Evolutionary conservation across 1,140 invertebrate genomes (phyloP).

Genomic region (Cyclargus thomasi): DNA sequence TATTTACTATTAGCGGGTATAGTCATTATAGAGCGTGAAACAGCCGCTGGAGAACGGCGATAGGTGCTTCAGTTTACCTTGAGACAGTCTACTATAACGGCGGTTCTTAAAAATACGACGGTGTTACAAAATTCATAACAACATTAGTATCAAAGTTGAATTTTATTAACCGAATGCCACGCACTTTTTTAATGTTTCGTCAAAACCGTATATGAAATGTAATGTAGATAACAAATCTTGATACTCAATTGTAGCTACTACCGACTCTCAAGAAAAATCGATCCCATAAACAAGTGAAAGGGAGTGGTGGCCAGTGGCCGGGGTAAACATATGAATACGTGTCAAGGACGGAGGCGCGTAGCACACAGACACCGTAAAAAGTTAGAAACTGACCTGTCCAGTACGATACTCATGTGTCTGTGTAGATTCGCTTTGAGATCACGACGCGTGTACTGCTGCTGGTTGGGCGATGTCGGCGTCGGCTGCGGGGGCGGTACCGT

Average conservation of each 20-base stretch:
- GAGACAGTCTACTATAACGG: slow-evolving; percentile 30
- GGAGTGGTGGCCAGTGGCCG: background rate
- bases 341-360: slow-evolving; percentile 7
- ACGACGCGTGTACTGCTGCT: slow-evolving; percentile 60
- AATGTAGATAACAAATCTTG: background rate
- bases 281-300: slow-evolving; percentile 10
- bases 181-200: background rate
- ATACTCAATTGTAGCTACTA: background rate
- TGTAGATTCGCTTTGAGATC: slow-evolving; percentile 70
- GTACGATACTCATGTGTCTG: slow-evolving; percentile 71
- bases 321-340: slow-evolving; percentile 3
- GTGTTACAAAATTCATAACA: slow-evolving; percentile 12
- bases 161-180: background rate
- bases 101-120: slow-evolving; percentile 26
- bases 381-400: slow-evolving; percentile 64
- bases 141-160: background rate
- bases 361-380: slow-evolving; percentile 6
- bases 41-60: slow-evolving; percentile 26
- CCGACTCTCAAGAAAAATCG: background rate
- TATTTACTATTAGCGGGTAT: slow-evolving; percentile 21
- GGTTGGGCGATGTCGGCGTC: slow-evolving; percentile 33
- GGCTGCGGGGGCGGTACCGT: slow-evolving; percentile 38
- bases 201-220: background rate
- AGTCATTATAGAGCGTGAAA: slow-evolving; percentile 2
- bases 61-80: slow-evolving; percentile 31